Evolutionary conservation across 2,888 invertebrate species (phyloP), one percentile per base, ranked within the genome.

Genomic region (Colostygia pectinataria): DNA sequence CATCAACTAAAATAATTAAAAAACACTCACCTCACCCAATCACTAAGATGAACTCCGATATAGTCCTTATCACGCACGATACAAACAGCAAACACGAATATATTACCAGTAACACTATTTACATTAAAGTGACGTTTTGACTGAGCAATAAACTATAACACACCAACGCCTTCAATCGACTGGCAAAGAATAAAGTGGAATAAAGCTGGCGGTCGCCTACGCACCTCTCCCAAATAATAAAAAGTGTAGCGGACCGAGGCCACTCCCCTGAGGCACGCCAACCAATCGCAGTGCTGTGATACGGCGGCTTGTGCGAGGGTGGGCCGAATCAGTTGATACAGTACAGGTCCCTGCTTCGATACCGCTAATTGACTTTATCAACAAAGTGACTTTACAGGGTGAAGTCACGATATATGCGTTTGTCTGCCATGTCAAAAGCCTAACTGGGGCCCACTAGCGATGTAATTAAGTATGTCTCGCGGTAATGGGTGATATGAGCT

Each of bases 291-390:
- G 62, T 51, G 61, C 79, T 51, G 61, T 71, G 75, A 77, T 74
- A 75, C 69, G 61, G 63, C 74, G 71, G 76, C 71, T 63, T 75
- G 71, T 65, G 64, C 73, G 81, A 79, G 81, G 83, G 86, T 83
- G 89, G 87, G 86, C 80, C 74, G 74, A 78, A 82, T 83, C 83
- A 77, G 74, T 80, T 84, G 83, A 86, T 88, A 83, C 81, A 77
- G 80, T 88, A 83, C 81, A 77, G 80, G 85, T 81, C 84, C 81
- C 86, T 79, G 80, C 86, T 89, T 82, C 84, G 89, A 88, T 87
- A 86, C 81, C 77, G 77, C 88, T 90, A 90, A 90, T 90, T 90
- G 90, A 88, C 90, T 89, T 89, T 90, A 90, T 90, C 90, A 90
- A 89, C 90, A 90, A 88, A 89, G 87, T 74, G 83, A 88, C 83